A percentile compares a stretch with the other conserved stretches of the same genome.
phyloP scores from a whole-genome alignment of 1,140 invertebrate species.

The Drosophila lowei region DNA sequence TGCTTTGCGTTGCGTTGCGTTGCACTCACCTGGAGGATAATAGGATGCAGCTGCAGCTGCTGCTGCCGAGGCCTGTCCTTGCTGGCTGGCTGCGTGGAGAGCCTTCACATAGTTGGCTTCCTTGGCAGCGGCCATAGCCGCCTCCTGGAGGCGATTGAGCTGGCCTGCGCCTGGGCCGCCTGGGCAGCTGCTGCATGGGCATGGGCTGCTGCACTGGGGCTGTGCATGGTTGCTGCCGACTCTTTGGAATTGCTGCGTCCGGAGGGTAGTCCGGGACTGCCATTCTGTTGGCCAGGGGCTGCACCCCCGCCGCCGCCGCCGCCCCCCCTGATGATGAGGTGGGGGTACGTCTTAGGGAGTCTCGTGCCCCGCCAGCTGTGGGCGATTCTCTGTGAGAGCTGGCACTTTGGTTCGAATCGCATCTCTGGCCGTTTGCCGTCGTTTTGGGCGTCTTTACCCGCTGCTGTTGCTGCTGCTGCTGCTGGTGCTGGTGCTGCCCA shows the following conservation, averaged over 20 bases:
- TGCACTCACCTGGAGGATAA: conserved; percentile 64
- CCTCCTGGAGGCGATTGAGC: conserved; percentile 73
- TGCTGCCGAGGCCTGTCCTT: conserved; percentile 83
- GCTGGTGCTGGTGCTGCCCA: conserved; percentile 70
- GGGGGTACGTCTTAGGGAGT: conserved; percentile 57
- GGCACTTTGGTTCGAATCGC: conserved; percentile 83
- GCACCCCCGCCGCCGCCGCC: conserved; percentile 6
- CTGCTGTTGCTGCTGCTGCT: conserved; percentile 69
- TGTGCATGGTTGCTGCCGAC: conserved; percentile 67
- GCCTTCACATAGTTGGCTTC: conserved; percentile 80
- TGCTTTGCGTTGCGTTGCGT: too few species aligned
- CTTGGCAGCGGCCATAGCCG: conserved; percentile 72
- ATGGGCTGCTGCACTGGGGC: conserved; percentile 46
- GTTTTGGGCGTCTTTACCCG: conserved; percentile 71
- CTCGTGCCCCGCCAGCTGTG: conserved; percentile 26
- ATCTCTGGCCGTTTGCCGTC: conserved; percentile 68
- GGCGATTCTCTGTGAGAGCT: conserved; percentile 81
- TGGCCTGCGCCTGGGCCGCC: conserved; percentile 41
- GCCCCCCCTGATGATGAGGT: conserved; percentile 24
- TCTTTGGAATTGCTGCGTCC: conserved; percentile 78
- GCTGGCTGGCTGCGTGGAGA: conserved; percentile 84
- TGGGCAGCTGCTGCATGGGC: conserved; percentile 38
- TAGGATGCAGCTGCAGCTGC: conserved; percentile 57
- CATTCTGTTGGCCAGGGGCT: conserved; percentile 45
- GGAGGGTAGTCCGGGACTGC: conserved; percentile 73